Base-by-base conservation (phyloP, 2,888 invertebrate species). In the Rhamnusium bicolor region DNA sequence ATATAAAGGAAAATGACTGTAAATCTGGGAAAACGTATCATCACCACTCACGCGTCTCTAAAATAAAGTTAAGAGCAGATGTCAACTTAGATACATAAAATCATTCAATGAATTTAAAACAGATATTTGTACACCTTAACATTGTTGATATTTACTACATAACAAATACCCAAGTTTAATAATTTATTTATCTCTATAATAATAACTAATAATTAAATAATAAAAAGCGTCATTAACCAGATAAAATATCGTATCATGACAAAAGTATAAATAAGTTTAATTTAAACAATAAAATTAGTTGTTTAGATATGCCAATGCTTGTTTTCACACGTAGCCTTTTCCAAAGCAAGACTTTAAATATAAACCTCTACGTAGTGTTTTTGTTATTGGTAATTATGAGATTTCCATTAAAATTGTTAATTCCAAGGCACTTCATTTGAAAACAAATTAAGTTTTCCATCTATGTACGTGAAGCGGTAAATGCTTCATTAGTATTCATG, bases 211-310 rank as follows among this genome's bases (percentile, higher is more conserved):
- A 29, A 16, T 58, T 29, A 58, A 18, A 58, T 58, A 58, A 58
- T 24, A 58, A 32, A 58, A 58, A 58, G 32, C 58, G 58, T 58
- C 58, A 58, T 58, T 58, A 58, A 58, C 0, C 16, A 58, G 58
- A 58, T 58, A 58, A 58, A 58, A 58, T 32, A 58, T 16, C 32
- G 32, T 32, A 58, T 16, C 32, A 58, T 18, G 58, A 58, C 58
- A n/a, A 58, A 58, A 29, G 32, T 58, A 58, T 58, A 58, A 58
- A 58, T 58, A 58, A 58, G 32, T 16, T 58, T 32, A 58, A 58
- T 58, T 58, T 58, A 58, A 58, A 32, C 58, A 58, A 58, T 58
- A 29, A 58, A 58, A 29, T 58, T n/a, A n/a, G n/a, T n/a, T 58
- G 58, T 58, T 58, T 58, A 58, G 58, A 58, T 58, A 58, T 12